phyloP scores from a whole-genome alignment of 2,888 invertebrate species.

The Mallateleia sp. region DNA sequence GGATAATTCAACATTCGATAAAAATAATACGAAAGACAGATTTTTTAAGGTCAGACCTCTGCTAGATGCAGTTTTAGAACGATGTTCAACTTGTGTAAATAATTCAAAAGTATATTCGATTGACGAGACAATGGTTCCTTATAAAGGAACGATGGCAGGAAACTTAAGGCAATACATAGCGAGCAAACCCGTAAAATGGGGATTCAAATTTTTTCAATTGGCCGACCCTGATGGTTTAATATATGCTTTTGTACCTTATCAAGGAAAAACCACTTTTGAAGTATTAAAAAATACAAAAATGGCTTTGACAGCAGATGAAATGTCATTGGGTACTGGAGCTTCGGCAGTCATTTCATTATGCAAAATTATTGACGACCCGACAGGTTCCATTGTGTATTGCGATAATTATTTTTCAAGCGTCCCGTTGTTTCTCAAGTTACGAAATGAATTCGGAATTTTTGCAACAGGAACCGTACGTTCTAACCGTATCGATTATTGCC shows the following conservation, averaged over 20 bases:
- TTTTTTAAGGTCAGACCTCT: conserved; percentile 32
- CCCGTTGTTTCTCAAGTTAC: background rate
- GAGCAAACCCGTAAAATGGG: conserved; percentile 29
- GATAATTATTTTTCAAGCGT: conserved; percentile 9
- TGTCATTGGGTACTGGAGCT: background rate
- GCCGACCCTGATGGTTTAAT: conserved; percentile 18
- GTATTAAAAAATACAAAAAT: conserved; percentile 10
- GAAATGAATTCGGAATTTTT: background rate
- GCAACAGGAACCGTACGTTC: background rate
- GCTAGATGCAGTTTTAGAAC: conserved; percentile 9
- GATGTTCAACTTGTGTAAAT: too few species aligned
- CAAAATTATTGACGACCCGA: conserved; percentile 4
- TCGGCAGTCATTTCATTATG: conserved; percentile 7
- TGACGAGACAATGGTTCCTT: conserved; percentile 21
- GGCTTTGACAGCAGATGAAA: conserved; percentile 5
- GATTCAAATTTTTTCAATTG: conserved; percentile 28
- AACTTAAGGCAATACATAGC: conserved; percentile 18
- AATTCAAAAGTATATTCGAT: too few species aligned
- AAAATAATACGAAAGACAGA: conserved; percentile 5
- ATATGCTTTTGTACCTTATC: conserved; percentile 31
- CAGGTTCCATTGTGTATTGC: background rate
- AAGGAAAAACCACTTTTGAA: conserved; percentile 8
- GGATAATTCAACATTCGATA: conserved; percentile 1
- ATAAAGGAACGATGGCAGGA: conserved; percentile 15
- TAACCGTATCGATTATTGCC: too few species aligned